Base-by-base conservation (phyloP, 2,113 vertebrate species). In the Micromys minutus region DNA sequence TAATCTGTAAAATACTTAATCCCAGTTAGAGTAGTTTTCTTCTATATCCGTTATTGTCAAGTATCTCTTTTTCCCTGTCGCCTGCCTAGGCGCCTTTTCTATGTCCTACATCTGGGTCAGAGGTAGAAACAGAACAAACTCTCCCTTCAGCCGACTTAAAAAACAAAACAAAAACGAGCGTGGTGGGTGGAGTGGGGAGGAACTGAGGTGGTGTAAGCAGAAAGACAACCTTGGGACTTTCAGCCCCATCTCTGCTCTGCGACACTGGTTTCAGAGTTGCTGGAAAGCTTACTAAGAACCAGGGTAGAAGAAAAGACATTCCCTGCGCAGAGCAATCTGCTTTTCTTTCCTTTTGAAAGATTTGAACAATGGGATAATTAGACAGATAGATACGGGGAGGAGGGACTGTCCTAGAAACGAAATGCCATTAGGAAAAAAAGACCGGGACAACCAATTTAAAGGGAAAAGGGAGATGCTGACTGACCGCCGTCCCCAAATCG, bases 241-340 rank as follows among this genome's bases (percentile, higher is more conserved):
- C 96, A 94, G 97, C 95, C 92, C 97, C 98, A 55, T 95, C 95
- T 89, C 97, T 81, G 91, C 61, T 31, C 90, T 65, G 97, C 65
- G 69, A 95, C 96, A 96, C 97, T 95, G 94, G 97, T 98, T 97
- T 96, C 95, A 95, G 88, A 91, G 86, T 94, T 98, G 94, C 92
- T 90, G 39, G 95, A 95, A 92, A 39, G 47, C 39, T 92, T 97
- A 45, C 95, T 67, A 47, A 89, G 92, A 96, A 92, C 83, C 36
- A 17, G 16, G 75, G 55, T 57, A 84, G 67, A 89, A 94, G 97
- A 90, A 96, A 88, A 84, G 61, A 93, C 34, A 55, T 80, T 80
- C 93, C 0, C 13, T 71, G 16, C 72, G 8, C 79, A 94, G 63
- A 95, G 93, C 89, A 87, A 96, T 95, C 65, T 36, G 69, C 90